Evolutionary conservation across 2,113 vertebrate species (phyloP).

Genomic region (Capricornis sumatraensis): DNA sequence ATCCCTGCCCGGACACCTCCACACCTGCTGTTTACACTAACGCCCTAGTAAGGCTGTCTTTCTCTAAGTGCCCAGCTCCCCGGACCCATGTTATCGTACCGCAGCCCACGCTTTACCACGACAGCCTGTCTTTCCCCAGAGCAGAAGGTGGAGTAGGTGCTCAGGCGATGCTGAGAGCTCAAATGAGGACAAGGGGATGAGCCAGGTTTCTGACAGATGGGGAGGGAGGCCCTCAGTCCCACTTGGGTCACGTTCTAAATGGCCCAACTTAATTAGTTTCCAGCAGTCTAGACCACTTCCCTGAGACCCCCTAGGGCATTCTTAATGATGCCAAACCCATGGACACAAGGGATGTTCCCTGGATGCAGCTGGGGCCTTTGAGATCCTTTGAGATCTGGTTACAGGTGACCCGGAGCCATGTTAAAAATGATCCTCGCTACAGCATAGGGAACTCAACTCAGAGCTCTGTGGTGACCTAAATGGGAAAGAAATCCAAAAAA

Average conservation of each 20-base stretch:
- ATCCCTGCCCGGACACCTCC: neutral
- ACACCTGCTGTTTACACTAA: neutral
- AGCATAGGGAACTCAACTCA: neutral
- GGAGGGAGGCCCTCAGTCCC: neutral
- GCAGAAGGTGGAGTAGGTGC: neutral
- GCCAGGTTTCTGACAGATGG: neutral
- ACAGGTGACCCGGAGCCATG: neutral
- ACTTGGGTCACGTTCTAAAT: neutral
- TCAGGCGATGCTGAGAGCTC: neutral
- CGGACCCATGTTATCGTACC: accelerated
- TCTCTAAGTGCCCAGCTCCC: neutral
- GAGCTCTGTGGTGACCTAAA: neutral
- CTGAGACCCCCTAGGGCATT: neutral
- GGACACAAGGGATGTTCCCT: neutral
- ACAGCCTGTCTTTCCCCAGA: accelerated
- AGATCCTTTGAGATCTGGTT: neutral
- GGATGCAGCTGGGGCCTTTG: accelerated
- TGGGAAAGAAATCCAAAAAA: neutral
- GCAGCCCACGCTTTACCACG: accelerated
- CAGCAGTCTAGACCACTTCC: neutral
- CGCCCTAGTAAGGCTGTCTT: neutral
- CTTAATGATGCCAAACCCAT: neutral
- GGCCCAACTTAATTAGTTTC: neutral
- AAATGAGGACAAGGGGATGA: slow-evolving; percentile 26
- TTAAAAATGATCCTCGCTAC: too few relatives aligned